Evolutionary conservation across 92 coral and sea anemone species (phyloP).

Genomic region (Phenganax marumi): DNA sequence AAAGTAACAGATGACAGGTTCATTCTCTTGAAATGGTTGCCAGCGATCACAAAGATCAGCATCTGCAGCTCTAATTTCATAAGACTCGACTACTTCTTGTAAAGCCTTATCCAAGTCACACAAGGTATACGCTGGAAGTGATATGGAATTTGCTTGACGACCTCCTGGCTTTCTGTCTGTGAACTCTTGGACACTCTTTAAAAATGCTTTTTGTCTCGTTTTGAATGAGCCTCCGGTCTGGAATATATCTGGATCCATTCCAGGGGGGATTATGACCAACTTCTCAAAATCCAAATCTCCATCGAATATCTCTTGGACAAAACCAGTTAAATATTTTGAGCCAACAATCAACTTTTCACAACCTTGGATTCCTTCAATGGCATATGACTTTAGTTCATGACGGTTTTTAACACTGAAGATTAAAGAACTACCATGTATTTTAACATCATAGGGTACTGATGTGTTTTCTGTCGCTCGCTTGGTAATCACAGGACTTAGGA

Average conservation of each 20-base stretch:
- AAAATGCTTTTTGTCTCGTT: conserved; percentile 67
- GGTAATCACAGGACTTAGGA: conserved; percentile 77
- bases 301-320: conserved; percentile 58
- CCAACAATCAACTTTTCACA: conserved; percentile 75
- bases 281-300: conserved; percentile 61
- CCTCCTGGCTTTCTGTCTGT: conserved; percentile 70
- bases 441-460: conserved; percentile 65
- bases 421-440: conserved; percentile 82
- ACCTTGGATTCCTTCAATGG: conserved; percentile 69
- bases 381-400: conserved; percentile 67
- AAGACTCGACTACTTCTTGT: conserved; percentile 61
- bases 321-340: conserved; percentile 61
- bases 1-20: conserved; percentile 79
- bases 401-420: conserved; percentile 73
- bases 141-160: conserved; percentile 52
- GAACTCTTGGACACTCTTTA: conserved; percentile 64
- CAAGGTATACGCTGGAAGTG: conserved; percentile 53
- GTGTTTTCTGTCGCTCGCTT: conserved; percentile 71
- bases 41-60: conserved; percentile 80
- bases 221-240: conserved; percentile 61
- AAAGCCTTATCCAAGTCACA: conserved; percentile 56
- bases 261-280: conserved; percentile 74
- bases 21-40: conserved; percentile 65
- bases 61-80: conserved; percentile 76
- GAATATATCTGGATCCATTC: conserved; percentile 80